Conservation (phyloP, 2,797 vertebrate genomes). For the Lophius americanus region DNA sequence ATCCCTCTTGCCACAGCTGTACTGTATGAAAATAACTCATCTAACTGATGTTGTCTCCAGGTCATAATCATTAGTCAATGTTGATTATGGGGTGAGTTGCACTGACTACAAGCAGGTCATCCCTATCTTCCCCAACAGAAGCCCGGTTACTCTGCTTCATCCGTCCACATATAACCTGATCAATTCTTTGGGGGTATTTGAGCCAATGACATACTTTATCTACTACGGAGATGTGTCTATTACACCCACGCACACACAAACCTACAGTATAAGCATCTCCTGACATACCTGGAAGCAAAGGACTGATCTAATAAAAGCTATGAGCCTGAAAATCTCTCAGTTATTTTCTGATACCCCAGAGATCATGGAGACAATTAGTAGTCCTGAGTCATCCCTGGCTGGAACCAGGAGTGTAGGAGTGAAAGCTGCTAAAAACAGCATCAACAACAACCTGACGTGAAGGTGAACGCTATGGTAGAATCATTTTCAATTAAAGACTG, state of each 20-base stretch:
- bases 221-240: not conserved
- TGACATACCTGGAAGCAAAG: slow-evolving; percentile 19
- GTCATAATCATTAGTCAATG: slow-evolving; percentile 72
- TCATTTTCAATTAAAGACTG: slow-evolving; percentile 44
- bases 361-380: slow-evolving; percentile 73
- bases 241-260: slow-evolving; percentile 1
- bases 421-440: slow-evolving; percentile 73
- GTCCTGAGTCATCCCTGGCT: slow-evolving; percentile 72
- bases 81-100: slow-evolving; percentile 67
- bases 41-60: slow-evolving; percentile 29
- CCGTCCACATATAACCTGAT: not conserved
- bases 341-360: slow-evolving; percentile 67
- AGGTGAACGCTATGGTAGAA: slow-evolving; percentile 62
- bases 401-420: slow-evolving; percentile 68
- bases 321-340: slow-evolving; percentile 59
- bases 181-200: not conserved
- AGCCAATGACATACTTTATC: not conserved
- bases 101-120: slow-evolving; percentile 49
- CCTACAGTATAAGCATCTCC: not conserved
- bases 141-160: slow-evolving; percentile 14
- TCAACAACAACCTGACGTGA: slow-evolving; percentile 69
- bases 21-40: slow-evolving; percentile 37
- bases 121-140: slow-evolving; percentile 30
- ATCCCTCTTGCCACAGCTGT: slow-evolving; percentile 21
- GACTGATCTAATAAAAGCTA: slow-evolving; percentile 26